A percentile compares a stretch with the other conserved stretches of the same genome.
These are phyloP conservation scores for Ardeotis arabs DNA, from an alignment of 2,113 vertebrate genomes.

Conservation along the genomic window DNA sequence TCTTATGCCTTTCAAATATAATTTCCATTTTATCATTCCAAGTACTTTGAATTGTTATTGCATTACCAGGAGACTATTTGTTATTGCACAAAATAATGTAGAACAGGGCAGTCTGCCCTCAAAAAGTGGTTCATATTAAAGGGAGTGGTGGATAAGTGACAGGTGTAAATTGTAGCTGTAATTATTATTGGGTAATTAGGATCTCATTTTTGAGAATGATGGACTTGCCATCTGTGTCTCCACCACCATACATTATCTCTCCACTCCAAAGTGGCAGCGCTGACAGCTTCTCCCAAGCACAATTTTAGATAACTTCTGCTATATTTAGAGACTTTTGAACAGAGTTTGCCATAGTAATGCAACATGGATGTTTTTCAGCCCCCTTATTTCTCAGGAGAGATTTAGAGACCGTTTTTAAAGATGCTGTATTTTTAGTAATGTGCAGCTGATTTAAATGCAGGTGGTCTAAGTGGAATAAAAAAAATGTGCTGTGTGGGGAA, in stretches of 20 bases:
- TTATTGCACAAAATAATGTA: neutral
- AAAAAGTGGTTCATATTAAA: neutral
- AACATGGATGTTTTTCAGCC: neutral
- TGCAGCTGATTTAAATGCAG: neutral
- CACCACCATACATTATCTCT: neutral
- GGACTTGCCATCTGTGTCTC: slow-evolving; percentile 32
- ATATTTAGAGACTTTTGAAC: neutral
- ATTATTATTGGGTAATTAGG: slow-evolving; percentile 22
- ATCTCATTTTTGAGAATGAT: neutral
- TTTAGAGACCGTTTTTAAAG: neutral
- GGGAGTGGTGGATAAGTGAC: neutral
- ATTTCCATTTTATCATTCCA: slow-evolving; percentile 18
- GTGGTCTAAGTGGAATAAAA: neutral
- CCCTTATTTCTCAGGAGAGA: neutral
- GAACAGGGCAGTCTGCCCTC: neutral
- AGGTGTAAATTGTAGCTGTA: neutral
- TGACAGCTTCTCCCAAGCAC: neutral
- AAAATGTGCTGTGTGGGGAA: neutral
- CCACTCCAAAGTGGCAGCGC: neutral
- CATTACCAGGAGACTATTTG: neutral
- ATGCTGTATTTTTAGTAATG: neutral
- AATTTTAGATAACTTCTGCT: neutral
- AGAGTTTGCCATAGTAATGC: neutral
- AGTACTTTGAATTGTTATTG: slow-evolving; percentile 1
- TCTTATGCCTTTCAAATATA: neutral